Percentiles rank a stretch among this genome's conserved stretches.
These are phyloP conservation scores for Kryptolebias marmoratus DNA, from an alignment of 2,113 vertebrate genomes.

Conservation along the genomic window DNA sequence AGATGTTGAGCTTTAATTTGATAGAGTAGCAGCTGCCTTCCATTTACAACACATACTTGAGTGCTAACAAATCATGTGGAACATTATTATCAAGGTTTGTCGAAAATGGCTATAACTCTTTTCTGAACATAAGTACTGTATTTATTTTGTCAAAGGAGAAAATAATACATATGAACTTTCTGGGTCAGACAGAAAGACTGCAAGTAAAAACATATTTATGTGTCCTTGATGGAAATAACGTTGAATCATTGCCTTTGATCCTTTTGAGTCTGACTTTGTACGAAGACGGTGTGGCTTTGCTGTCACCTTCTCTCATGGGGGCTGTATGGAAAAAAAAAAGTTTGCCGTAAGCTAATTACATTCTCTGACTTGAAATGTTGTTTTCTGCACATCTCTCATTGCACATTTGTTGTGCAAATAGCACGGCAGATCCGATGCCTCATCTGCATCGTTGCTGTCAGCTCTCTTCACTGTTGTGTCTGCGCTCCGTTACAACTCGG, in stretches of 20 bases:
- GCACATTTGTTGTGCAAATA: neutral
- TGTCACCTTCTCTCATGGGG: neutral
- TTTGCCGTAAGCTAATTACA: slow-evolving; percentile 25
- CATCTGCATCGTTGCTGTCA: neutral
- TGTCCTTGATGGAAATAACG: slow-evolving; percentile 14
- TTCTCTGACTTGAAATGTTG: slow-evolving; percentile 10
- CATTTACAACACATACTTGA: too few species aligned
- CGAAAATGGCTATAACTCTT: too few species aligned
- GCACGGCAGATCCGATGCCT: neutral
- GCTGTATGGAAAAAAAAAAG: neutral
- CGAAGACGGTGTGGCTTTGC: slow-evolving; percentile 12
- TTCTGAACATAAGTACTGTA: too few species aligned
- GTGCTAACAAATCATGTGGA: too few species aligned
- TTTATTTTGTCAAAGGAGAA: too few species aligned
- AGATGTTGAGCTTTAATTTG: too few species aligned
- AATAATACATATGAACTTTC: too few species aligned
- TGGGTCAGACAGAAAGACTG: too few species aligned
- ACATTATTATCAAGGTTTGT: too few species aligned
- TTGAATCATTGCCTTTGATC: slow-evolving; percentile 1
- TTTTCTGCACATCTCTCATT: neutral
- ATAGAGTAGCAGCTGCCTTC: too few species aligned
- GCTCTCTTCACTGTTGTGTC: slow-evolving; percentile 29
- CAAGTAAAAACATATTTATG: neutral
- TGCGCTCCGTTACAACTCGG: slow-evolving; percentile 15
- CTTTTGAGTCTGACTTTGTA: slow-evolving; percentile 18